Base-by-base conservation (phyloP, 2,113 vertebrate genomes). In the Gallinago media region DNA sequence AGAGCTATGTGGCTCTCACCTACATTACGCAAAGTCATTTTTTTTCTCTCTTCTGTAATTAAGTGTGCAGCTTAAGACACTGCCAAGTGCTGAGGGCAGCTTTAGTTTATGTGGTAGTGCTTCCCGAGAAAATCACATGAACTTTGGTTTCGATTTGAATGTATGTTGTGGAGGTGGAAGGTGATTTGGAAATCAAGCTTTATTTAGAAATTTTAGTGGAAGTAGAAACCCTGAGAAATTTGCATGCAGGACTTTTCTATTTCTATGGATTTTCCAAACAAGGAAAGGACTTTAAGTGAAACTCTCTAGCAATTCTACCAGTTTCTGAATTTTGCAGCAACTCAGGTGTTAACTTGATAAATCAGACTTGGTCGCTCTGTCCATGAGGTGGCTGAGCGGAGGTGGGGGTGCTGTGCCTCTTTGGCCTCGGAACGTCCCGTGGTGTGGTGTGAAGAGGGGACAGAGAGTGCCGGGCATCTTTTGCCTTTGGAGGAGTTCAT, bases 1-100 rank as follows among this genome's bases (percentile, higher is more conserved):
- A 82, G 91, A 91, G 85, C 82, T 88, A 8, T 84, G 88, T 86
- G 93, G 85, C 66, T 91, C 62, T 80, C 5, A 8, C 62, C 38
- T 82, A 34, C 44, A 36, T 74, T 86, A 76, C 79, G 44, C 77
- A 88, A 85, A 68, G 46, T 58, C 27, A 78, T 62, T 76, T 46
- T 47, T 47, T 11, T 2, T 27, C 38, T 70, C 32, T 63, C 42
- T 82, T 94, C 65, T 67, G 31, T 91, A 97, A 95, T 94, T 94
- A 95, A 91, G 79, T 59, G 96, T 62, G 58, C 47, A 88, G 54
- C 40, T 89, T 92, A 93, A 96, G 79, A 61, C 21, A 27, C 21
- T 78, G 77, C 58, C 50, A 81, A 82, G 56, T 46, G 94, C 95
- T 96, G 52, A 63, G 92, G 92, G 85, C 63, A 96, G 75, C 65